phyloP scores from a whole-genome alignment of 2,113 vertebrate genomes.

The Pseudorhombus dupliciocellatus region DNA sequence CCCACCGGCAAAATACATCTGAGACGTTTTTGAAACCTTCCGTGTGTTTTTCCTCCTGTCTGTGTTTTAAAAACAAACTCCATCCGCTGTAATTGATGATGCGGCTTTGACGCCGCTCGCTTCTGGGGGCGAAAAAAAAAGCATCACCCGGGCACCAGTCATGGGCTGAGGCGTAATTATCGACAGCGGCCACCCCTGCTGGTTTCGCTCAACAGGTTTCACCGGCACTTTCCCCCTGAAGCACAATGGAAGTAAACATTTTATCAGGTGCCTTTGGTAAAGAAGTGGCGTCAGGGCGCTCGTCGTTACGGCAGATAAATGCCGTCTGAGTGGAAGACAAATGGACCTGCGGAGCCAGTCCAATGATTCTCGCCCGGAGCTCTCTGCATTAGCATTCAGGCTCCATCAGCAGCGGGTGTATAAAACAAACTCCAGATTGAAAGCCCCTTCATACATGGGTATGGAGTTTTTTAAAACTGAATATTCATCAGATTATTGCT shows the following conservation, averaged over 20 bases:
- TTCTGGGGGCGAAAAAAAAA: conserved; percentile 24
- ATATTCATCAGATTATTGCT: conserved; percentile 13
- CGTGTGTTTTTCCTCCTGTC: conserved; percentile 26
- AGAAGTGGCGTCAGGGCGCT: conserved; percentile 31
- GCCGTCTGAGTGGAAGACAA: conserved; percentile 59
- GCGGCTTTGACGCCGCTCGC: conserved; percentile 28
- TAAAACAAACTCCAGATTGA: conserved; percentile 29
- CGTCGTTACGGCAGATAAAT: conserved; percentile 60
- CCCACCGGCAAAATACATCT: neutral
- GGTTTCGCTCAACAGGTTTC: conserved; percentile 56
- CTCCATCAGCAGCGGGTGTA: conserved; percentile 27
- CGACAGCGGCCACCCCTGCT: conserved; percentile 45
- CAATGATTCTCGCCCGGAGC: conserved; percentile 50
- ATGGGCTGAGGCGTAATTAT: conserved; percentile 66
- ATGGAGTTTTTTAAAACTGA: conserved; percentile 4
- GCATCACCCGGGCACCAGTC: conserved; percentile 38
- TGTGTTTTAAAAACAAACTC: conserved; percentile 36
- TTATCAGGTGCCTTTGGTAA: conserved; percentile 60
- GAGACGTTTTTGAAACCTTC: neutral
- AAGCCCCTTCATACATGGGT: conserved; percentile 9
- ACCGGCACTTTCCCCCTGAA: conserved; percentile 46
- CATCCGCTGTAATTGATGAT: conserved; percentile 55
- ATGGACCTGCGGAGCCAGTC: conserved; percentile 45
- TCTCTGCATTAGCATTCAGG: conserved; percentile 30
- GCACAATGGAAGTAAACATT: conserved; percentile 67